A percentile compares a stretch with the other conserved stretches of the same genome.
Conservation (phyloP, 2,888 invertebrate species). For the Chalcis sispes region DNA sequence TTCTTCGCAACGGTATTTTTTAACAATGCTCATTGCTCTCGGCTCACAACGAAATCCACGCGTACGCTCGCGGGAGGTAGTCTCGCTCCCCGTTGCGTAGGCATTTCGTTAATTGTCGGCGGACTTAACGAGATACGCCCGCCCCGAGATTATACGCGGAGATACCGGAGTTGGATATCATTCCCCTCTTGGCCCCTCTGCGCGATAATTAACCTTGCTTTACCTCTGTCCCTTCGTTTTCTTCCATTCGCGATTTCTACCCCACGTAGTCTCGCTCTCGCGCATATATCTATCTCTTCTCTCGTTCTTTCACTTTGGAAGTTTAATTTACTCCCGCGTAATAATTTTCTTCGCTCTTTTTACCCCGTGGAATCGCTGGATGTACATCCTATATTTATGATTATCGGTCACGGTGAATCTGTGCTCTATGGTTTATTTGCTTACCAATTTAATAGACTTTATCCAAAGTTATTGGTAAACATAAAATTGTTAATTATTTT, state of each 20-base stretch:
- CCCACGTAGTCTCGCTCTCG: background rate
- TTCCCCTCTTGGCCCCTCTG: background rate
- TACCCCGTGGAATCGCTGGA: background rate
- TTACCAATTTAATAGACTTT: no score
- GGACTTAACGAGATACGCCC: conserved; percentile 49
- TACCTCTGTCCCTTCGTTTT: background rate
- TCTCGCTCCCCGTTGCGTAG: background rate
- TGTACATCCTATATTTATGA: background rate
- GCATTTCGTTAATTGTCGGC: conserved; percentile 66
- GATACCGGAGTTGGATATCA: conserved; percentile 31
- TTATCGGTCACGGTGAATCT: conserved; percentile 35
- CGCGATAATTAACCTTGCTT: background rate
- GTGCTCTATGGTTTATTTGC: no score
- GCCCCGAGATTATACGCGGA: conserved; percentile 42
- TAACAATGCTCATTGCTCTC: no score
- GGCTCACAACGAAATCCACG: no score
- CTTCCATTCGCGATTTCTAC: background rate
- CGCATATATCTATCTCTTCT: background rate
- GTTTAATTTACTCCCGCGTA: conserved; percentile 38
- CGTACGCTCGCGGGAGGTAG: no score
- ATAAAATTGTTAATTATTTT: no score
- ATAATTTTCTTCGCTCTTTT: conserved; percentile 41
- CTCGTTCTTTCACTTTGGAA: background rate
- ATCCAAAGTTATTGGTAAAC: no score
- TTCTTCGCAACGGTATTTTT: no score